Evolutionary conservation across 2,888 invertebrate genomes (phyloP).

Genomic region (Sminthurinus aureus): DNA sequence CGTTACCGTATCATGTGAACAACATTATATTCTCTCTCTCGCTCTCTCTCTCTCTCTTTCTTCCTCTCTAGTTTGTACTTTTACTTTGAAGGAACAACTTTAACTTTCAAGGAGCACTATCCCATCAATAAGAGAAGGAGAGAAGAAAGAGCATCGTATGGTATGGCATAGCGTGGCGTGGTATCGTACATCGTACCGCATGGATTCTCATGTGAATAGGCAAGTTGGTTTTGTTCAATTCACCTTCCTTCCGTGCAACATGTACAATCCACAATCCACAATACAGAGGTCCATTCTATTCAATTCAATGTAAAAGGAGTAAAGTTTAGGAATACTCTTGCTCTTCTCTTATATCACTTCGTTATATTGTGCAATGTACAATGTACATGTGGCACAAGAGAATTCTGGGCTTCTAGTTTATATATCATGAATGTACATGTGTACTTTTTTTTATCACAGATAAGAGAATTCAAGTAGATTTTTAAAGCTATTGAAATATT

Average conservation of each 20-base stretch:
- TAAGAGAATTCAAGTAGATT: too few species aligned
- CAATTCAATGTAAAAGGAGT: too few species aligned
- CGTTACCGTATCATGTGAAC: not conserved
- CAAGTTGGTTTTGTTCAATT: constrained; percentile 16
- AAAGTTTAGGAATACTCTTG: too few species aligned
- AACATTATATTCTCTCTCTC: not conserved
- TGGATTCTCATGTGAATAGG: constrained; percentile 35
- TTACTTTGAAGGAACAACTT: constrained; percentile 9
- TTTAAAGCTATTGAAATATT: too few species aligned
- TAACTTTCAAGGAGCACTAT: constrained; percentile 9
- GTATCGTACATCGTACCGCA: not conserved
- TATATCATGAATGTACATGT: too few species aligned
- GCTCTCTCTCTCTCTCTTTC: too few species aligned
- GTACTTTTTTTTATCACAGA: too few species aligned
- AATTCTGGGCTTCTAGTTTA: too few species aligned
- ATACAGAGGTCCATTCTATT: not conserved
- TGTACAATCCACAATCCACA: not conserved
- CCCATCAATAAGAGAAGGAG: not conserved
- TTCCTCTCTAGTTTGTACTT: not conserved
- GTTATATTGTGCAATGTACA: not conserved
- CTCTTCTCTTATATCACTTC: too few species aligned
- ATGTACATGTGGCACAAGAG: not conserved
- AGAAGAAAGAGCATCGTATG: not conserved
- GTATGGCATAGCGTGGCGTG: constrained; percentile 5
- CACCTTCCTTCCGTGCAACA: constrained; percentile 19